Conservation (phyloP, 2,797 vertebrate species). For the Falco biarmicus region DNA sequence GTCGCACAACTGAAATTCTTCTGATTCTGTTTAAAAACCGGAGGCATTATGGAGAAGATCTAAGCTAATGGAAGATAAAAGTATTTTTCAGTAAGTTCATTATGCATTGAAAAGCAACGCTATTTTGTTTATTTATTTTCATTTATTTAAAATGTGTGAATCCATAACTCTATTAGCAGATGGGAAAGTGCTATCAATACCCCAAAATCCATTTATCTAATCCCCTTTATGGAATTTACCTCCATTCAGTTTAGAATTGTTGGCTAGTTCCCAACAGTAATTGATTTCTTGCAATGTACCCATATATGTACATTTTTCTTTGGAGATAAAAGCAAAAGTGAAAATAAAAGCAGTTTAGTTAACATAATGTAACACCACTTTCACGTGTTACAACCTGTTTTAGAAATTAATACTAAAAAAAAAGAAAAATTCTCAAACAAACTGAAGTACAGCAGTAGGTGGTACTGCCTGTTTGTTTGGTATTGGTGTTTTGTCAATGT, state of each 20-base stretch:
- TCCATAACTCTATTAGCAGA: not conserved
- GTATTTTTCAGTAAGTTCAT: not conserved
- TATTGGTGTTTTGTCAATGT: not conserved
- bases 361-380: not conserved
- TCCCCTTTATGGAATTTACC: not conserved
- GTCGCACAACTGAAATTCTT: not conserved
- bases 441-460: not conserved
- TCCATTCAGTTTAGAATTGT: not conserved
- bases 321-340: not conserved
- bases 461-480: not conserved
- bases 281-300: not conserved
- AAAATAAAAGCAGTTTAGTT: not conserved
- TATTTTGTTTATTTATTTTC: not conserved
- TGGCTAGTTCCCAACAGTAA: not conserved
- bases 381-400: fast-evolving
- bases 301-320: not conserved
- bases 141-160: not conserved
- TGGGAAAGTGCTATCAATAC: not conserved
- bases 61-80: not conserved
- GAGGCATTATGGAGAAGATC: not conserved
- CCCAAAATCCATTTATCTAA: not conserved
- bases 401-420: not conserved
- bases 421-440: not conserved
- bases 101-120: not conserved
- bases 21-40: fast-evolving